Base-by-base conservation (phyloP, 2,888 invertebrate genomes). In the Resseliella maxima region DNA sequence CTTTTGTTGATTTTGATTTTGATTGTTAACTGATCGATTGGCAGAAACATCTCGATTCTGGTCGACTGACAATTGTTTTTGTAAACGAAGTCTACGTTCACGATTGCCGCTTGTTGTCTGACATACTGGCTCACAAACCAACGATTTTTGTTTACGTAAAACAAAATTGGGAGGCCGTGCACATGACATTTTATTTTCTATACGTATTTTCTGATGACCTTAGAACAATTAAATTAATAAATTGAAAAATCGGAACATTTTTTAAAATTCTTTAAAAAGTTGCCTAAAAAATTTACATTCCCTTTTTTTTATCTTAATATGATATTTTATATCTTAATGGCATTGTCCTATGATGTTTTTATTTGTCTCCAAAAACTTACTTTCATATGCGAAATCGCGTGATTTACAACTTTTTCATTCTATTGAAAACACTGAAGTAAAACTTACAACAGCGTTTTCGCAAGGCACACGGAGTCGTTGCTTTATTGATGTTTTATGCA, bases 121-220 rank as follows among this genome's bases (percentile, higher is more conserved):
- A 45, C 45, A 85, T 15, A 83, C 38, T 83, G 83, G 46, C 31
- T 85, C 85, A 85, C 85, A 45, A 85, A 45, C 46, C 8, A 41
- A 8, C 0, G 85, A 85, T 18, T 85, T 85, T 85, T 85, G 85
- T 85, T 85, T 85, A 45, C 46, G 85, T 18, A 85, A 45, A 31
- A 38, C n/a, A 83, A 85, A 24, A 85, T 85, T 85, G 2, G 38
- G 85, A 8, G 41, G 85, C 31, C 85, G 45, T 45, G 85, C 45
- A 85, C 85, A 85, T 45, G 85, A 85, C 85, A 85, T 85, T 45
- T 27, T 85, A 10, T 59, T 27, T n/a, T 50, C 2, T 18, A 2
- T 50, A 21, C 15, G 50, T 50, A 50, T 2, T 21, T 0, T 59
- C 35, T 72, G 31, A 15, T 15, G 3, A 2, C 10, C 15, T 72